Conservation (phyloP, 2,888 invertebrate genomes). For the Dusona sp. region DNA sequence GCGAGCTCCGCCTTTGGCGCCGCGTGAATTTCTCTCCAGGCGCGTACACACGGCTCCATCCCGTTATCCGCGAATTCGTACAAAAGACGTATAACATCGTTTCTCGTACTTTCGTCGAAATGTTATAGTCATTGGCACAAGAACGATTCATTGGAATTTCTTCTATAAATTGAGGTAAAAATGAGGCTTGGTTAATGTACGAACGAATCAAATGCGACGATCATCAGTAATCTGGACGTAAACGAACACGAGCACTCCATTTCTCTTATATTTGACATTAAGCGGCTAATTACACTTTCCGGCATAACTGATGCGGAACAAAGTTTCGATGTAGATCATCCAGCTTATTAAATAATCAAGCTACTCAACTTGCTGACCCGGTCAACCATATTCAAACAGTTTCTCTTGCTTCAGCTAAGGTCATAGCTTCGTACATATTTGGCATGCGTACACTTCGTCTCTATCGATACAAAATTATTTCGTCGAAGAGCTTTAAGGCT, state of each 20-base stretch:
- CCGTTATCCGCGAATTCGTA: neutral
- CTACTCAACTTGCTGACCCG: neutral
- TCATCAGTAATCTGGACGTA: too few relatives aligned
- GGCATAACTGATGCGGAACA: neutral
- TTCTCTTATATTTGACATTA: neutral
- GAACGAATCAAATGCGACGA: too few relatives aligned
- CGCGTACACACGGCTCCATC: conserved; percentile 50
- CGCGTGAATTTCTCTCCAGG: conserved; percentile 75
- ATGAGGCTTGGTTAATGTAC: too few relatives aligned
- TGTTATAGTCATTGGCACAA: conserved; percentile 43
- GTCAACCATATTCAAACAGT: neutral
- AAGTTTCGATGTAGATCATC: neutral
- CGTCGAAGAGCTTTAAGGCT: neutral
- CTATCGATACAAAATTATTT: neutral
- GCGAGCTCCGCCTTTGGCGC: conserved; percentile 80
- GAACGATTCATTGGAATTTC: conserved; percentile 1
- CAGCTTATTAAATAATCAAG: neutral
- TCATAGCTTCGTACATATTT: neutral
- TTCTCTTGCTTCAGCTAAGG: neutral
- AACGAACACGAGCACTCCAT: neutral
- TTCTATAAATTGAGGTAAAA: neutral
- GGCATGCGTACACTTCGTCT: neutral
- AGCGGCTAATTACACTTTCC: neutral
- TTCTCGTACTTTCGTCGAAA: conserved; percentile 19
- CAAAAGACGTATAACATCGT: conserved; percentile 47